Conservation (phyloP, 2,888 invertebrate genomes). For the Desoria tigrina region DNA sequence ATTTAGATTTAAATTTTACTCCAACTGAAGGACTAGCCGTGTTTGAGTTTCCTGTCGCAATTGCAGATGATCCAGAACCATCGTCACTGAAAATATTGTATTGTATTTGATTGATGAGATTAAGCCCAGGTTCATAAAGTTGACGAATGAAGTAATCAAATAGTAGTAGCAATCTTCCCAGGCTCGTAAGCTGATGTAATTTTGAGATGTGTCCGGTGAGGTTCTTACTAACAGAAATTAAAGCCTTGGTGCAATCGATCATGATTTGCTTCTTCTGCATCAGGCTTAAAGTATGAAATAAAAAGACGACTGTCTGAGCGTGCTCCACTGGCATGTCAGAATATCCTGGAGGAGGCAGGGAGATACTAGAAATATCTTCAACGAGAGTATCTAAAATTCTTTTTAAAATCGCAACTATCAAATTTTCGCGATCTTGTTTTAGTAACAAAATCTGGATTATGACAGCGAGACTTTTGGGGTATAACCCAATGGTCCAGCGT, state of each 20-base stretch:
- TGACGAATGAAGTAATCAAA: conserved; percentile 94
- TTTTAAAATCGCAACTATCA: conserved; percentile 89
- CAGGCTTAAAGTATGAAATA: conserved; percentile 90
- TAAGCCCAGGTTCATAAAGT: conserved; percentile 87
- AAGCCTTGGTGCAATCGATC: conserved; percentile 59
- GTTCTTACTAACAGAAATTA: conserved; percentile 48
- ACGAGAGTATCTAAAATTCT: conserved; percentile 84
- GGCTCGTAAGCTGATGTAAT: conserved; percentile 70
- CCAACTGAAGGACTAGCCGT: conserved; percentile 30
- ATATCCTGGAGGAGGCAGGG: conserved; percentile 32
- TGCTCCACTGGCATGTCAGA: conserved; percentile 69
- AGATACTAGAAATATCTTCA: conserved; percentile 67
- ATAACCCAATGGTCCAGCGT: conserved; percentile 76
- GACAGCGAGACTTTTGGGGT: conserved; percentile 74
- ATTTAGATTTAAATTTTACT: conserved; percentile 13
- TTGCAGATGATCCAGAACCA: conserved; percentile 17
- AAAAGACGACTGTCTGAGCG: conserved; percentile 85
- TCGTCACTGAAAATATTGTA: conserved; percentile 76
- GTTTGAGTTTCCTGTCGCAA: conserved; percentile 7
- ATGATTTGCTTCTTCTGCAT: conserved; percentile 96
- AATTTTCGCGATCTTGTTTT: conserved; percentile 83
- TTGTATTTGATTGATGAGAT: conserved; percentile 80
- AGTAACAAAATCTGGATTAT: conserved; percentile 81
- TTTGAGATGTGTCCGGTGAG: conserved; percentile 42
- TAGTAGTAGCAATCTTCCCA: conserved; percentile 79